Base-by-base conservation (phyloP, 2,888 invertebrate species). In the Limnephilus auricula region DNA sequence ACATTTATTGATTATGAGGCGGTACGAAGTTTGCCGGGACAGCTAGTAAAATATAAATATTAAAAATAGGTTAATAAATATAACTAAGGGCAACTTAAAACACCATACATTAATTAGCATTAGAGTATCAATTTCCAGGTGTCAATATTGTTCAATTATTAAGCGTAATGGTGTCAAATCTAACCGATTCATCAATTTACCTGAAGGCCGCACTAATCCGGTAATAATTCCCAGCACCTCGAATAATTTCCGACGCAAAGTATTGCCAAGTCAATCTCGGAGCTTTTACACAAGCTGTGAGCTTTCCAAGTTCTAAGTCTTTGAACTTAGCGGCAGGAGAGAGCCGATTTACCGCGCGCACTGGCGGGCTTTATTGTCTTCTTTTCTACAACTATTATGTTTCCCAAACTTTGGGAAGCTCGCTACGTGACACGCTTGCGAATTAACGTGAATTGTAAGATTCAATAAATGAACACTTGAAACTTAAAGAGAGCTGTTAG, bases 251-350 rank as follows among this genome's bases (percentile, higher is more conserved):
- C 86, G 37, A 85, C 34, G 37, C 85, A 86, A 90, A 85, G 90
- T 90, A 90, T 86, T 31, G 79, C n/a, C 31, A 82, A 90, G 86
- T 86, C 90, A 90, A 90, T 85, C 86, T 79, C 9, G 85, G 45
- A 86, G 79, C 79, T 79, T 90, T 79, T 30, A 79, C 86, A 78
- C 78, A 86, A 79, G 79, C 32, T 65, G 40, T 45, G 79, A 85
- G 84, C 90, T 90, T 89, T 90, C 34, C 30, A 90, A 90, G 90
- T 65, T 90, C 84, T 84, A 37, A 90, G 90, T 90, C 45, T 90
- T n/a, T 84, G 83, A 84, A 90, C 83, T 90, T 90, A 90, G 84
- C 30, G 34, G 65, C 45, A 65, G 25, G 32, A 79, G 90, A 34
- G 84, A n/a, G 84, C 90, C 90, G 90, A 90, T 90, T 90, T 84